A percentile compares a stretch with the other conserved stretches of the same genome.
phyloP scores from a whole-genome alignment of 2,888 invertebrate species.

The Apoderus coryli region DNA sequence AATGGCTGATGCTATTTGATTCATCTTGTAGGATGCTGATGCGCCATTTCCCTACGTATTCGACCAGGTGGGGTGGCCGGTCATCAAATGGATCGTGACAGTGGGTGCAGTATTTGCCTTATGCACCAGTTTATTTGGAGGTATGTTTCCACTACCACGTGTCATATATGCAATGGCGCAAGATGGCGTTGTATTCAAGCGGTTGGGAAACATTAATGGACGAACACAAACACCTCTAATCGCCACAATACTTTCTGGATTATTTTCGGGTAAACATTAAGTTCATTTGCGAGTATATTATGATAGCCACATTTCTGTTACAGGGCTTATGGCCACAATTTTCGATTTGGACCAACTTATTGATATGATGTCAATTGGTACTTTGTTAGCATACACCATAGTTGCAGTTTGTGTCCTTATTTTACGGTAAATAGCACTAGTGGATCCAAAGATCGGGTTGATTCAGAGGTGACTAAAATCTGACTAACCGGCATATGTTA shows the following conservation, averaged over 20 bases:
- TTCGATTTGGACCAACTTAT: slow-evolving; percentile 83
- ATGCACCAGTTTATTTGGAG: slow-evolving; percentile 73
- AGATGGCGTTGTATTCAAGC: slow-evolving; percentile 72
- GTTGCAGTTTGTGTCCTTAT: slow-evolving; percentile 83
- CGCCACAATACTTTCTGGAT: slow-evolving; percentile 62
- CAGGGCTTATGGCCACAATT: slow-evolving; percentile 72
- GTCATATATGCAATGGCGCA: slow-evolving; percentile 83
- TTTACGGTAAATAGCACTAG: slow-evolving; percentile 60
- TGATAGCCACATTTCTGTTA: slow-evolving; percentile 17
- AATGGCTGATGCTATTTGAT: too few relatives aligned
- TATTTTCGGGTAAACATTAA: slow-evolving; percentile 50
- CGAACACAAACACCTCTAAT: slow-evolving; percentile 66
- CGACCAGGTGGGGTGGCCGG: slow-evolving; percentile 55
- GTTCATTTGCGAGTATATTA: too few relatives aligned
- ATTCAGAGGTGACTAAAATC: too few relatives aligned
- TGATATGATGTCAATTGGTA: slow-evolving; percentile 94
- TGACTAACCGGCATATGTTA: too few relatives aligned
- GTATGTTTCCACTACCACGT: slow-evolving; percentile 78
- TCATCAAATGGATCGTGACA: slow-evolving; percentile 79
- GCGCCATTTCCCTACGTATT: slow-evolving; percentile 85
- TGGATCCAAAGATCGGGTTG: too few relatives aligned
- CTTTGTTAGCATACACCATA: slow-evolving; percentile 78
- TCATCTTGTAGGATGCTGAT: slow-evolving; percentile 55
- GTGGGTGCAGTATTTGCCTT: slow-evolving; percentile 85
- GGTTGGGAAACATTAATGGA: slow-evolving; percentile 51